A percentile compares a stretch with the other conserved stretches of the same genome.
These are phyloP conservation scores for Polypterus senegalus DNA, from an alignment of 2,113 vertebrate genomes.

Conservation along the genomic window DNA sequence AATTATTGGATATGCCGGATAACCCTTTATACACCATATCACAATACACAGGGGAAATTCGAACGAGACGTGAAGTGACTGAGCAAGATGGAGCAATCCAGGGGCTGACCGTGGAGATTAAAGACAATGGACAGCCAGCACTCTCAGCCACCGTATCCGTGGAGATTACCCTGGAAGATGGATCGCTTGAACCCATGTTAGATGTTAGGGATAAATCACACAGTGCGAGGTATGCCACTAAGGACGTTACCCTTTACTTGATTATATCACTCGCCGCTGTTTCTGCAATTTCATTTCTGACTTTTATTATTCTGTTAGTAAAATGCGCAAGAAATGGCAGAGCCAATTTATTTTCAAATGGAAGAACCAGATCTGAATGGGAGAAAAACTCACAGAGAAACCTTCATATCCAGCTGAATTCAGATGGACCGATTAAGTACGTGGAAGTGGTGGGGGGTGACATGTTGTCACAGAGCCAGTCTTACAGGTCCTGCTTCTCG, in stretches of 20 bases:
- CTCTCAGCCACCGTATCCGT: constrained; percentile 48
- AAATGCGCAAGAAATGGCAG: constrained; percentile 46
- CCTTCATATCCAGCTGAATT: constrained; percentile 55
- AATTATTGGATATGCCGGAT: constrained; percentile 46
- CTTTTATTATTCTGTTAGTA: constrained; percentile 47
- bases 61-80: constrained; percentile 46
- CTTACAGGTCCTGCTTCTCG: constrained; percentile 65
- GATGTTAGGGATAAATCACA: constrained; percentile 39
- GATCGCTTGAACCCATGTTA: constrained; percentile 38
- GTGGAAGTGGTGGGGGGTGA: constrained; percentile 59
- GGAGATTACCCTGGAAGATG: constrained; percentile 51
- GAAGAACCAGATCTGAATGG: constrained; percentile 26
- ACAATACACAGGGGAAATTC: constrained; percentile 53
- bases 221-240: constrained; percentile 40
- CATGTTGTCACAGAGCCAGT: constrained; percentile 52
- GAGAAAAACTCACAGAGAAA: constrained; percentile 46
- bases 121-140: constrained; percentile 49
- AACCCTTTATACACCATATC: constrained; percentile 48
- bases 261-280: constrained; percentile 54
- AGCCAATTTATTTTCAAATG: constrained; percentile 33
- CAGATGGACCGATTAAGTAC: constrained; percentile 62
- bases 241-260: constrained; percentile 46
- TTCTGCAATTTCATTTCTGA: constrained; percentile 51
- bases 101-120: constrained; percentile 52
- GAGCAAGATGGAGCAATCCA: constrained; percentile 51